phyloP scores from a whole-genome alignment of 1,140 invertebrate genomes.

The Calephelis virginiensis region DNA sequence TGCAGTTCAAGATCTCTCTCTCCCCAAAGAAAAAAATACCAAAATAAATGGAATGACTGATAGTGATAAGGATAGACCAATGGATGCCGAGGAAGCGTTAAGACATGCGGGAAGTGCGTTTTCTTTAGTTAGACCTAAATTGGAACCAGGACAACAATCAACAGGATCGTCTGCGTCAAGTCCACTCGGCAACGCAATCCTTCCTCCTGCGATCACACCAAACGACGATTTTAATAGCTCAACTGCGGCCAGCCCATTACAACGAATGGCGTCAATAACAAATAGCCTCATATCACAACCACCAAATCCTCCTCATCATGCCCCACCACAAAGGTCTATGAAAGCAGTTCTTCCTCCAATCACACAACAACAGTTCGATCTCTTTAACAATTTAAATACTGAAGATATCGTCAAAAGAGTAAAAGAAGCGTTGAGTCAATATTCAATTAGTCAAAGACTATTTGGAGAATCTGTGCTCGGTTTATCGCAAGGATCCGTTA shows the following conservation, averaged over 20 bases:
- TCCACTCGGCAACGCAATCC: constrained; percentile 88
- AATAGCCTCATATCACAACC: constrained; percentile 97
- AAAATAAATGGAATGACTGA: constrained; percentile 85
- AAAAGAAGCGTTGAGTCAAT: constrained; percentile 98
- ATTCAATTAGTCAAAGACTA: constrained; percentile 98
- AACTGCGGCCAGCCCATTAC: constrained; percentile 93
- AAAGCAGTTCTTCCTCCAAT: constrained; percentile 98
- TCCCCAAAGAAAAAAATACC: constrained; percentile 87
- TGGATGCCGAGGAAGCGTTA: constrained; percentile 83
- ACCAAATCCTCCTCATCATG: constrained; percentile 88
- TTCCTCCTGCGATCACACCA: constrained; percentile 88
- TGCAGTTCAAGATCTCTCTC: constrained; percentile 90
- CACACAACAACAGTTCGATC: constrained; percentile 99
- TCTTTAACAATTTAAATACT: constrained; percentile 98
- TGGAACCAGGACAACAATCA: constrained; percentile 84
- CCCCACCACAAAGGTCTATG: constrained; percentile 90
- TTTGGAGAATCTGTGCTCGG: constrained; percentile 99
- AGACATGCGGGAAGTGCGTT: constrained; percentile 91
- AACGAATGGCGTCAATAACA: constrained; percentile 98
- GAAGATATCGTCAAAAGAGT: constrained; percentile 99
- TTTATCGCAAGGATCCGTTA: constrained; percentile 96
- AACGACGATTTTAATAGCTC: constrained; percentile 87
- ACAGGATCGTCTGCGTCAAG: constrained; percentile 85
- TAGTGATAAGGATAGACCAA: constrained; percentile 81
- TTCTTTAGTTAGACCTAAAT: constrained; percentile 89